Conservation (phyloP, 1,140 invertebrate genomes). For the Cyclargus thomasi region DNA sequence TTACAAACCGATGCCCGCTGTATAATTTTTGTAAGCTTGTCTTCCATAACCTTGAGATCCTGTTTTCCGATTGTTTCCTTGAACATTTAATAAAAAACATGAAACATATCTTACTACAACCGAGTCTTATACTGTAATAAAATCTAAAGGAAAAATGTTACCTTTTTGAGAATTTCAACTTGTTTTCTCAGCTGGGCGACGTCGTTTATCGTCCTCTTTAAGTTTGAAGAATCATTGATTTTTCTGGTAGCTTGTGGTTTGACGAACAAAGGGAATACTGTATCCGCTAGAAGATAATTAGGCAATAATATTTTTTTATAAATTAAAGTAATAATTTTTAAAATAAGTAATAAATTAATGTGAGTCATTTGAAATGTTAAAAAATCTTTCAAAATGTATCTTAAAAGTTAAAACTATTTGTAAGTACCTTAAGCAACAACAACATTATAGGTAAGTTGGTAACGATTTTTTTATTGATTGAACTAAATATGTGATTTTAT, state of each 20-base stretch:
- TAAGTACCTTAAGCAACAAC: too few relatives aligned
- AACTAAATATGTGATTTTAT: too few relatives aligned
- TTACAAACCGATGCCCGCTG: constrained; percentile 44
- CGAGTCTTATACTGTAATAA: background rate
- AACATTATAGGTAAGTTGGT: too few relatives aligned
- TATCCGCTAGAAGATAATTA: constrained; percentile 25
- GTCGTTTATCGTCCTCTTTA: constrained; percentile 42
- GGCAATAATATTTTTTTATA: background rate
- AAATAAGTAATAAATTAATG: too few relatives aligned
- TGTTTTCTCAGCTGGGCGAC: constrained; percentile 44
- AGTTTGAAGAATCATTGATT: constrained; percentile 25
- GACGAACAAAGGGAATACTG: constrained; percentile 40
- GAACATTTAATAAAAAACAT: constrained; percentile 23
- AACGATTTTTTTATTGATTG: too few relatives aligned
- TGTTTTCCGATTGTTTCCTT: constrained; percentile 54
- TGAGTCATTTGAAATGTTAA: too few relatives aligned
- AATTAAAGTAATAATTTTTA: too few relatives aligned
- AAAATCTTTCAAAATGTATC: too few relatives aligned
- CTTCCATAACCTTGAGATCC: constrained; percentile 48
- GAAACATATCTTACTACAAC: background rate
- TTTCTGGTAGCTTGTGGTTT: constrained; percentile 28
- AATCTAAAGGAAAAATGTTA: constrained; percentile 16
- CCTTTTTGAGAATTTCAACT: constrained; percentile 55
- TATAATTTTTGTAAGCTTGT: constrained; percentile 47
- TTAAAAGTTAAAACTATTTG: too few relatives aligned